Percentiles rank a stretch among this genome's conserved stretches.
These are phyloP conservation scores for Amphiprion ocellaris DNA, from an alignment of 2,113 vertebrate genomes.

Conservation along the genomic window DNA sequence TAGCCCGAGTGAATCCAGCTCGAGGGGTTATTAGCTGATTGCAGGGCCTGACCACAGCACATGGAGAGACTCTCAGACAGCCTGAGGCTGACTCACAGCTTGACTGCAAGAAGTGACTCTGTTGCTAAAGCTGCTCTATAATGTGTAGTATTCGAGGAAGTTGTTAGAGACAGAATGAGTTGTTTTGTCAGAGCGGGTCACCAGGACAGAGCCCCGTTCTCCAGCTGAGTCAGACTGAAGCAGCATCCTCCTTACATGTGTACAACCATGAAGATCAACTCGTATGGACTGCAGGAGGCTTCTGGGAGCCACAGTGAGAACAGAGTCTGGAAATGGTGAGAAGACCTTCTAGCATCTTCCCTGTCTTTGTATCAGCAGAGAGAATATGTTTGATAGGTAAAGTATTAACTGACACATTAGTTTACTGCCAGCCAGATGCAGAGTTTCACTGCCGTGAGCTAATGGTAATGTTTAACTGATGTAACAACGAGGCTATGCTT, in stretches of 20 bases:
- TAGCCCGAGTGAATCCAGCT: slow-evolving; percentile 38
- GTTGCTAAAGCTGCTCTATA: slow-evolving; percentile 11
- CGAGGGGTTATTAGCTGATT: slow-evolving; percentile 13
- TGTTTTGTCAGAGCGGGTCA: slow-evolving; percentile 1
- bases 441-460: not conserved
- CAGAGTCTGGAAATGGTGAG: slow-evolving; percentile 81
- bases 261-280: slow-evolving; percentile 79
- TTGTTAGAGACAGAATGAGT: slow-evolving; percentile 32
- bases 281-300: slow-evolving; percentile 49
- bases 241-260: slow-evolving; percentile 59
- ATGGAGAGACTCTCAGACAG: slow-evolving; percentile 21
- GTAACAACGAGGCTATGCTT: not conserved
- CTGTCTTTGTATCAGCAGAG: not conserved
- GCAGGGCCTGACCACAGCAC: slow-evolving; percentile 5
- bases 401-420: not conserved
- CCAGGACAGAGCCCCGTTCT: slow-evolving; percentile 13
- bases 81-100: not conserved
- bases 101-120: not conserved
- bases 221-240: slow-evolving; percentile 38
- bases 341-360: slow-evolving; percentile 3
- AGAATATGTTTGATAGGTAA: slow-evolving; percentile 1
- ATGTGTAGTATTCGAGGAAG: slow-evolving; percentile 25
- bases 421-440: not conserved
- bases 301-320: slow-evolving; percentile 55
- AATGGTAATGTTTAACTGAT: not conserved